These are phyloP conservation scores for Lithophane socia DNA, from an alignment of 2,888 invertebrate genomes.

Conservation along the genomic window DNA sequence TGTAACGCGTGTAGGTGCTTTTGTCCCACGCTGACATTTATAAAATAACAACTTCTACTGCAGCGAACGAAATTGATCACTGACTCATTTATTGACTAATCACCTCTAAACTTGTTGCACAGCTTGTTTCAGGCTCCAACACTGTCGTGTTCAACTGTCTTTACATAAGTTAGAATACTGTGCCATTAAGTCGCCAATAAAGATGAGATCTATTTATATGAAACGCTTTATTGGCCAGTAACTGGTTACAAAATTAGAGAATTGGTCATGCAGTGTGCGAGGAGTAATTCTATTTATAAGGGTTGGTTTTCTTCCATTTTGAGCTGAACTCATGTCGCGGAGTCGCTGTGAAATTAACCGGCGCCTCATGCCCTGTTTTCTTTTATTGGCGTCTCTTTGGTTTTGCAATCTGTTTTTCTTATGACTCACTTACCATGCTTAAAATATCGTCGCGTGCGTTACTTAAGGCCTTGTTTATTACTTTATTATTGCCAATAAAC, in stretches of 20 bases:
- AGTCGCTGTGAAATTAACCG: constrained; percentile 85
- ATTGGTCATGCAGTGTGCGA: constrained; percentile 84
- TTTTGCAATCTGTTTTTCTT: constrained; percentile 80
- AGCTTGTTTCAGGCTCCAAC: constrained; percentile 48
- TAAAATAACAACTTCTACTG: constrained; percentile 43
- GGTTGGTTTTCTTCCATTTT: constrained; percentile 84
- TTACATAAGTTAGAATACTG: constrained; percentile 51
- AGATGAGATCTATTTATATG: constrained; percentile 68
- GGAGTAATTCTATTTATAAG: constrained; percentile 83
- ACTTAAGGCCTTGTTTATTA: constrained; percentile 67
- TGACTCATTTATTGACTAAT: constrained; percentile 57
- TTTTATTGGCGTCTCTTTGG: constrained; percentile 82
- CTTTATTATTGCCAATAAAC: constrained; percentile 60
- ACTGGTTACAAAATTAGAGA: constrained; percentile 83
- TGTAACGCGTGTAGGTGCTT: constrained; percentile 65
- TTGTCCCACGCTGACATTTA: constrained; percentile 64
- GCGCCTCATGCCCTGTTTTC: constrained; percentile 82
- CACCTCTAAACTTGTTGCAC: constrained; percentile 49
- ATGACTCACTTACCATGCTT: constrained; percentile 85
- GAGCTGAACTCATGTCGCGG: constrained; percentile 74
- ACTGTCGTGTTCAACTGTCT: constrained; percentile 44
- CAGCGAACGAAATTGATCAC: constrained; percentile 50
- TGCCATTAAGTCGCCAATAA: constrained; percentile 61
- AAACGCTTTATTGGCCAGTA: constrained; percentile 65
- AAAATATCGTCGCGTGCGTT: constrained; percentile 73